These are phyloP conservation scores for Semnornis frantzii DNA, from an alignment of 2,113 vertebrate genomes.

Conservation along the genomic window DNA sequence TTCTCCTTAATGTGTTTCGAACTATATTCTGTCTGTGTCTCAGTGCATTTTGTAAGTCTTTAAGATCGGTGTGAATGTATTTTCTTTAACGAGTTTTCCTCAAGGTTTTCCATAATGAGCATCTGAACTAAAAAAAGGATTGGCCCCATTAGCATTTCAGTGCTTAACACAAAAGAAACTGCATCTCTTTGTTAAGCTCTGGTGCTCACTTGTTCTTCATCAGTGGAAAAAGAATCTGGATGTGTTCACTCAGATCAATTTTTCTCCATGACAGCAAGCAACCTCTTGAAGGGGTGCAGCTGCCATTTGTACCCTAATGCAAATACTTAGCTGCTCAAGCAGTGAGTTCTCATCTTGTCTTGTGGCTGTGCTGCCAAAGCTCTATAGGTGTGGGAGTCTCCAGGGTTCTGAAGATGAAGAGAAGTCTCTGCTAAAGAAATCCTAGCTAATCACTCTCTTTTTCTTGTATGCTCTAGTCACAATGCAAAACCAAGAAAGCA, in stretches of 20 bases:
- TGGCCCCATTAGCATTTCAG: constrained; percentile 17
- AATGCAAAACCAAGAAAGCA: constrained; percentile 1
- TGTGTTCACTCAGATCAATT: constrained; percentile 39
- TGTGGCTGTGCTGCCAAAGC: constrained; percentile 36
- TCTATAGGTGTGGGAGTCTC: background rate
- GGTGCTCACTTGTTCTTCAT: constrained; percentile 36
- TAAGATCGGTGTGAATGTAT: constrained; percentile 48
- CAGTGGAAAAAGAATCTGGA: background rate
- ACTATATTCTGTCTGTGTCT: constrained; percentile 65
- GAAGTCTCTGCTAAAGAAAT: constrained; percentile 35
- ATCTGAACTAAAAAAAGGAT: constrained; percentile 32
- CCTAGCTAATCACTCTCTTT: constrained; percentile 34
- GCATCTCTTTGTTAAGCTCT: constrained; percentile 34
- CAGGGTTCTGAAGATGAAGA: constrained; percentile 29
- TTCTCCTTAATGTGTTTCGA: constrained; percentile 43
- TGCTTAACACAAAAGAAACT: constrained; percentile 19
- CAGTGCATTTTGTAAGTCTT: constrained; percentile 55
- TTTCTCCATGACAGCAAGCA: constrained; percentile 26
- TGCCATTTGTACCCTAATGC: background rate
- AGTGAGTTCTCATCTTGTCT: constrained; percentile 33
- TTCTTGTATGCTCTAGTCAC: constrained; percentile 27
- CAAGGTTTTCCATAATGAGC: background rate
- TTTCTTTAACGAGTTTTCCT: constrained; percentile 45
- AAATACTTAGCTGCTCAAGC: constrained; percentile 13
- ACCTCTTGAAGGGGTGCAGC: constrained; percentile 5